Evolutionary conservation across 2,113 vertebrate genomes (phyloP), one percentile per base, ranked within the genome.

Genomic region (Dipodomys ordii): DNA sequence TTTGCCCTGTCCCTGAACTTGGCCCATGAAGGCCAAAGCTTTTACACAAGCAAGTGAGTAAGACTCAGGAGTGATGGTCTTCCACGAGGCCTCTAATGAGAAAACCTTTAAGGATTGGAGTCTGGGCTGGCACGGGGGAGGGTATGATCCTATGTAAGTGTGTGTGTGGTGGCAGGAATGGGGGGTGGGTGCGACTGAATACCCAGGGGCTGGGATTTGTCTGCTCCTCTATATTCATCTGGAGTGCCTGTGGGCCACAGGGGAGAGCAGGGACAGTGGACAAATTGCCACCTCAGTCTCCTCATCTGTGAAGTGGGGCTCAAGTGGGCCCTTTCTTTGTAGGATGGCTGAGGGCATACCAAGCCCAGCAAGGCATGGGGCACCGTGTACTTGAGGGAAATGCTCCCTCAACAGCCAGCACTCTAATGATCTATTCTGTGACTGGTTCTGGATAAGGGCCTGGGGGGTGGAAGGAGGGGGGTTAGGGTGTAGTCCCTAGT

Each of bases 131-230:
- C 76, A 23, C 9, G 28, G 62, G 39, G 4, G 13, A 4, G 3
- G 4, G 27, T 39, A 6, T 39, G 39, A 39, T 39, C 39, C 0
- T 39, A 39, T 39, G 39, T 39, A 39, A 39, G 39, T 39, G 39
- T 39, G 39, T 39, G 12, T 30, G 15, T 57, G 53, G 15, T 11
- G 53, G 53, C 53, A 57, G 11, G 15, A 18, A 16, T 57, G 53
- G 53, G 53, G 15, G 15, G 8, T 16, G 2, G 2, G 3, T 19
- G 32, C 5, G 3, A n/a, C 10, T 46, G 7, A 30, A 12, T 6
- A 22, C 44, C 19, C 8, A 7, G 65, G 25, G 15, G 32, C 6
- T 65, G 35, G 19, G 53, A 46, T 81, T 25, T 11, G 3, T 27
- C 62, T 67, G 65, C 65, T 68, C n/a, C 81, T 78, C 62, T 23